Conservation (phyloP, 2,888 invertebrate genomes). For the Folsomia candida region DNA sequence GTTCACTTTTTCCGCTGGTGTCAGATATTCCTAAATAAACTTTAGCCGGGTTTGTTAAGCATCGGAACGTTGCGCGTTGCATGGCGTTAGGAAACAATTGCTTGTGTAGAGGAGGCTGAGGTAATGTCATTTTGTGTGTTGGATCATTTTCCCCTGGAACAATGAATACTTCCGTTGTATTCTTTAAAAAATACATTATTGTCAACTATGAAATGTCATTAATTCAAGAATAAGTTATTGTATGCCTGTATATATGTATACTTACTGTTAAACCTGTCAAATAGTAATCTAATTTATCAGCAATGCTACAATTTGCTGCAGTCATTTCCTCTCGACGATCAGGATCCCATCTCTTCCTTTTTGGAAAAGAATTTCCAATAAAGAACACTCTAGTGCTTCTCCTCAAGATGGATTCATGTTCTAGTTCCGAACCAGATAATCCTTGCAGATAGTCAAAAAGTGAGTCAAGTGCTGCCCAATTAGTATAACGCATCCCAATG, state of each 20-base stretch:
- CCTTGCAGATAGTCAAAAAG: slow-evolving; percentile 37
- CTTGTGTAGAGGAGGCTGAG: slow-evolving; percentile 31
- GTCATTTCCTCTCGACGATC: slow-evolving; percentile 3
- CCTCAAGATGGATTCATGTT: slow-evolving; percentile 23
- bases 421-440: slow-evolving; percentile 25
- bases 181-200: slow-evolving; percentile 8
- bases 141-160: slow-evolving; percentile 39
- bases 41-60: slow-evolving; percentile 31
- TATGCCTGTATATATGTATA: too few relatives aligned
- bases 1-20: not conserved
- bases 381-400: slow-evolving; percentile 27
- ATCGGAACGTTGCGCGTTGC: slow-evolving; percentile 8
- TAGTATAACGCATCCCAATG: slow-evolving; percentile 19
- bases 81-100: slow-evolving; percentile 23
- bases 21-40: slow-evolving; percentile 24
- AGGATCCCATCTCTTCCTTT: not conserved
- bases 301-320: slow-evolving; percentile 8
- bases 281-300: slow-evolving; percentile 26
- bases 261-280: slow-evolving; percentile 31
- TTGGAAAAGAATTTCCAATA: slow-evolving; percentile 27
- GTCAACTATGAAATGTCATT: not conserved
- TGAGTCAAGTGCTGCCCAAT: slow-evolving; percentile 16
- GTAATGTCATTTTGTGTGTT: slow-evolving; percentile 22
- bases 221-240: not conserved
- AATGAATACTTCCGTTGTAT: slow-evolving; percentile 38